Conservation (phyloP, 2,888 invertebrate genomes). For the Tridacna crocea region DNA sequence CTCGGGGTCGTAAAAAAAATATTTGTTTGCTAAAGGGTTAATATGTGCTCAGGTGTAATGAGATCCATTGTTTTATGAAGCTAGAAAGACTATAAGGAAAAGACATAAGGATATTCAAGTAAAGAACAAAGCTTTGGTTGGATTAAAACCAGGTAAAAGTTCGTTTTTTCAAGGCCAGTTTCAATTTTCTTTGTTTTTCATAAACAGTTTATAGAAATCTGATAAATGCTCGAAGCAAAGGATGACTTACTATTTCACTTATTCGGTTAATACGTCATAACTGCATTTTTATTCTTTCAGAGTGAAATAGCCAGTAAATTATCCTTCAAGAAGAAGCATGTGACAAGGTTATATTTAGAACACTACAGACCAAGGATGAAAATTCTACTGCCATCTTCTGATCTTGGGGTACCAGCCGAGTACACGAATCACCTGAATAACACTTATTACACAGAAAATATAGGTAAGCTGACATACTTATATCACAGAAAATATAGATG, state of each 20-base stretch:
- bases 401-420: slow-evolving; percentile 38
- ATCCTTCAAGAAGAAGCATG: slow-evolving; percentile 64
- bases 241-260: no score
- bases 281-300: slow-evolving; percentile 40
- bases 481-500: no score
- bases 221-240: no score
- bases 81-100: no score
- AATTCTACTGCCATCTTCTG: slow-evolving; percentile 48
- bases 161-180: not conserved
- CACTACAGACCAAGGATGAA: slow-evolving; percentile 67
- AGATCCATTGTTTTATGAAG: no score
- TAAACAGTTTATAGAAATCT: not conserved
- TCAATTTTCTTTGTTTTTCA: not conserved
- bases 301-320: slow-evolving; percentile 68
- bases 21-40: no score
- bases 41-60: no score
- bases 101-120: no score
- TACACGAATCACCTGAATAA: slow-evolving; percentile 55
- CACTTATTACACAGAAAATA: slow-evolving; percentile 54
- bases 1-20: no score
- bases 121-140: no score
- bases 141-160: not conserved
- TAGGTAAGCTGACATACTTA: slow-evolving; percentile 21
- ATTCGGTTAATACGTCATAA: no score
- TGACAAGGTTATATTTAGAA: slow-evolving; percentile 63